A percentile compares a stretch with the other conserved stretches of the same genome.
phyloP scores from a whole-genome alignment of 2,888 invertebrate genomes.

The Petrolisthes cinctipes region DNA sequence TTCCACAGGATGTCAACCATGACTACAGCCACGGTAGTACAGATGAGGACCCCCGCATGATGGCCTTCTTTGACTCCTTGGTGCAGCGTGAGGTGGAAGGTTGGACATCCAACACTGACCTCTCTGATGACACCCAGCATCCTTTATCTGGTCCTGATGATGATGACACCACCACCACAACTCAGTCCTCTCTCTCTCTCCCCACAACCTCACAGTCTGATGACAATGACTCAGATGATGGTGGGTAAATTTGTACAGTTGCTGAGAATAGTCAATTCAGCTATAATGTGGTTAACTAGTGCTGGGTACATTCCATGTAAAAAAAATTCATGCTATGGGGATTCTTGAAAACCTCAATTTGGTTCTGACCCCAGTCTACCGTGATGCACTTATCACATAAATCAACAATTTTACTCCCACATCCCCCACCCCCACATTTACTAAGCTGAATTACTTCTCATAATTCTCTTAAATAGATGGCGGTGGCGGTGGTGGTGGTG shows the following conservation, averaged over 20 bases:
- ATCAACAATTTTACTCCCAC: neutral
- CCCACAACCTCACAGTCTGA: slow-evolving; percentile 57
- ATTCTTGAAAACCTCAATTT: no score
- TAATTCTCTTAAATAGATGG: neutral
- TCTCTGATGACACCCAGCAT: slow-evolving; percentile 51
- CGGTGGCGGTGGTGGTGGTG: neutral
- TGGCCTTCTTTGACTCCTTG: slow-evolving; percentile 95
- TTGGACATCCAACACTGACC: slow-evolving; percentile 71
- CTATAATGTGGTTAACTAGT: neutral
- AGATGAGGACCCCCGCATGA: slow-evolving; percentile 92
- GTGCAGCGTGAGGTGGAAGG: slow-evolving; percentile 91
- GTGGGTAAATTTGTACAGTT: neutral
- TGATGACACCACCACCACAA: slow-evolving; percentile 44
- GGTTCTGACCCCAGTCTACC: no score
- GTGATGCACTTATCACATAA: no score
- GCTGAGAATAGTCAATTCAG: neutral
- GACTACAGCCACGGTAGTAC: slow-evolving; percentile 90
- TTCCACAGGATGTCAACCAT: slow-evolving; percentile 81
- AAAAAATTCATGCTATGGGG: neutral
- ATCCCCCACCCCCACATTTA: no score
- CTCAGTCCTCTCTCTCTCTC: slow-evolving; percentile 44
- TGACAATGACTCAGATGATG: slow-evolving; percentile 51
- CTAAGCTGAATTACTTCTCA: no score
- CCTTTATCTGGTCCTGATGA: slow-evolving; percentile 42
- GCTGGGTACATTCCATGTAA: neutral